A percentile compares a stretch with the other conserved stretches of the same genome.
phyloP scores from a whole-genome alignment of 2,113 vertebrate genomes.

The Carettochelys insculpta region DNA sequence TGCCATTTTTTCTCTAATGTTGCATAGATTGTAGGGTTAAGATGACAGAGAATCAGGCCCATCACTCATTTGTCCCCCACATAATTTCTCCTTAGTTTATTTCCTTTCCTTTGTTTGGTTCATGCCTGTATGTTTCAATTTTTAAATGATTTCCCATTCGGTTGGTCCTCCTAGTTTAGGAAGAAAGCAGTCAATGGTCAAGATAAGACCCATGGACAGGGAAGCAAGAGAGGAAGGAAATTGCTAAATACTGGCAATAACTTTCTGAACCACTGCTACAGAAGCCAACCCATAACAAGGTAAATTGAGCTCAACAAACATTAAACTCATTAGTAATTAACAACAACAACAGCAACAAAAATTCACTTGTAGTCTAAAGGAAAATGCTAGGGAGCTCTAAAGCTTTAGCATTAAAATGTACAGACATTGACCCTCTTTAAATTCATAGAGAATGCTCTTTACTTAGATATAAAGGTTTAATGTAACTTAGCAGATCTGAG shows the following conservation, averaged over 20 bases:
- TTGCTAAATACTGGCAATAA: constrained; percentile 47
- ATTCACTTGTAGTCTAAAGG: constrained; percentile 37
- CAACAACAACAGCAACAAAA: constrained; percentile 74
- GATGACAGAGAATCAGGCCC: not conserved
- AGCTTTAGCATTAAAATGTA: constrained; percentile 65
- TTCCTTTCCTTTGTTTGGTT: rapidly evolving
- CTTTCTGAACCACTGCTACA: constrained; percentile 68
- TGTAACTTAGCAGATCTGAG: constrained; percentile 86
- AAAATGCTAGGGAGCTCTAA: constrained; percentile 53
- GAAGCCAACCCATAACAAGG: constrained; percentile 64
- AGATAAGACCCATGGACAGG: not conserved
- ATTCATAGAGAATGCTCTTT: constrained; percentile 85
- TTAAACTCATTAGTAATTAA: constrained; percentile 77
- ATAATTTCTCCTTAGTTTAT: not conserved
- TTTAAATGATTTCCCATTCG: not conserved
- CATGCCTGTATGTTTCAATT: not conserved
- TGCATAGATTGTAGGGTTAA: not conserved
- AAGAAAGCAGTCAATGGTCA: not conserved
- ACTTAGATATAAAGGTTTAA: constrained; percentile 84
- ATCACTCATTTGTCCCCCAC: not conserved
- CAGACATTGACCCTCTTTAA: constrained; percentile 76
- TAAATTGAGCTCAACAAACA: constrained; percentile 76
- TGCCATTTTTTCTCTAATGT: not conserved
- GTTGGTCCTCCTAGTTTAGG: not conserved
- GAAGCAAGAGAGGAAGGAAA: constrained; percentile 35